Percentiles rank a stretch among this genome's conserved stretches.
phyloP scores from a whole-genome alignment of 2,888 invertebrate genomes.

The Trypoxylon attenuatum region DNA sequence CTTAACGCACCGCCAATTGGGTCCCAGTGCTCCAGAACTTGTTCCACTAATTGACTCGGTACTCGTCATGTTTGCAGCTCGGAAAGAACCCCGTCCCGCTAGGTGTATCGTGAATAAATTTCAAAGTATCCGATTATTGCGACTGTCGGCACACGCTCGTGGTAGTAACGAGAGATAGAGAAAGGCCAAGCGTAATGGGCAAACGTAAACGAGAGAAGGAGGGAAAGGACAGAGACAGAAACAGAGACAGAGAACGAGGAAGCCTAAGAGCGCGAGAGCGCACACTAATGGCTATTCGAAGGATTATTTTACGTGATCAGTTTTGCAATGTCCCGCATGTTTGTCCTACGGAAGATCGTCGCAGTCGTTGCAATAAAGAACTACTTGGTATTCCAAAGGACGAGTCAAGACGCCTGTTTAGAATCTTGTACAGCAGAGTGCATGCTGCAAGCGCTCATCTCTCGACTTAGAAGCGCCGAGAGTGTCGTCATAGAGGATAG shows the following conservation, averaged over 20 bases:
- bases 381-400: conserved; percentile 35
- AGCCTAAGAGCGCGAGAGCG: too few relatives aligned
- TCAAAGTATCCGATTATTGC: conserved; percentile 29
- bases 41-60: neutral
- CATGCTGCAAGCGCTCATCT: conserved; percentile 4
- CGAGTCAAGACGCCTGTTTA: conserved; percentile 27
- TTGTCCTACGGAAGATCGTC: neutral
- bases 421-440: conserved; percentile 18
- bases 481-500: neutral
- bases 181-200: neutral
- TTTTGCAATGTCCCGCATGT: conserved; percentile 4
- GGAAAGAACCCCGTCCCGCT: conserved; percentile 5
- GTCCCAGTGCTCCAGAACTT: neutral
- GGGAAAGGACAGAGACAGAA: too few relatives aligned
- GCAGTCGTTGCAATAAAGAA: conserved; percentile 22
- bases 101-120: conserved; percentile 24
- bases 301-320: conserved; percentile 44
- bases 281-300: conserved; percentile 37
- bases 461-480: neutral
- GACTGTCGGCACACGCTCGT: conserved; percentile 7
- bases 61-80: neutral
- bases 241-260: too few relatives aligned
- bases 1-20: neutral
- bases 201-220: neutral
- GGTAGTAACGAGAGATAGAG: neutral